A percentile compares a stretch with the other conserved stretches of the same genome.
phyloP scores from a whole-genome alignment of 2,888 invertebrate species.

The Cephus spinipes region DNA sequence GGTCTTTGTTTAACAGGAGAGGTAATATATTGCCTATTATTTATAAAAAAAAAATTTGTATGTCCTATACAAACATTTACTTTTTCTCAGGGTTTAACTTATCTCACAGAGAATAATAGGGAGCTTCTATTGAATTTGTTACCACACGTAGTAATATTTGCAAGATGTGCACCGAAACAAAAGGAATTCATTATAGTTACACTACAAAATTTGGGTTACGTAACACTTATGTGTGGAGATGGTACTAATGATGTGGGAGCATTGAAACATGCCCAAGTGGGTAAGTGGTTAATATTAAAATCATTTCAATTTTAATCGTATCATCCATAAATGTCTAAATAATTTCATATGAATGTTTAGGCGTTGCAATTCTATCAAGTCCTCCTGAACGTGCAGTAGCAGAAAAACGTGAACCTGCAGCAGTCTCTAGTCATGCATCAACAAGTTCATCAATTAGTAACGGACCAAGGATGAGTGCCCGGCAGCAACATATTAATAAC shows the following conservation, averaged over 20 bases:
- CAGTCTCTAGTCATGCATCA: conserved; percentile 12
- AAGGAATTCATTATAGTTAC: conserved; percentile 95
- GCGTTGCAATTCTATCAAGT: conserved; percentile 90
- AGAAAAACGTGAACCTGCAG: conserved; percentile 37
- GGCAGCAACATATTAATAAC: conserved; percentile 49
- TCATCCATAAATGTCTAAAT: neutral
- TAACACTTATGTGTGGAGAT: conserved; percentile 99
- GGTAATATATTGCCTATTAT: conserved; percentile 57
- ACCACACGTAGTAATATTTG: conserved; percentile 91
- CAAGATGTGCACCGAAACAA: conserved; percentile 98
- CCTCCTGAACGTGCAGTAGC: conserved; percentile 72
- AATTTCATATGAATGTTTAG: conserved; percentile 64
- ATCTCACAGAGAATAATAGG: conserved; percentile 74
- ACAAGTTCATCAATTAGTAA: conserved; percentile 35
- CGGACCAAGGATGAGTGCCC: conserved; percentile 37
- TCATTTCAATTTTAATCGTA: neutral
- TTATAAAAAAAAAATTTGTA: neutral
- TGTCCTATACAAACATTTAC: neutral
- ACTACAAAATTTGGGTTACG: conserved; percentile 87
- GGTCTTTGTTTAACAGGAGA: conserved; percentile 98
- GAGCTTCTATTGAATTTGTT: conserved; percentile 79
- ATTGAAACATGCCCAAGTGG: conserved; percentile 96
- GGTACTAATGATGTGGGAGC: conserved; percentile 99
- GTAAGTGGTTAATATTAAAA: conserved; percentile 59
- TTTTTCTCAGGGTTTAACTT: conserved; percentile 72